Percentiles rank a stretch among this genome's conserved stretches.
phyloP scores from a whole-genome alignment of 2,888 invertebrate genomes.

The Philhelius pedissequus region DNA sequence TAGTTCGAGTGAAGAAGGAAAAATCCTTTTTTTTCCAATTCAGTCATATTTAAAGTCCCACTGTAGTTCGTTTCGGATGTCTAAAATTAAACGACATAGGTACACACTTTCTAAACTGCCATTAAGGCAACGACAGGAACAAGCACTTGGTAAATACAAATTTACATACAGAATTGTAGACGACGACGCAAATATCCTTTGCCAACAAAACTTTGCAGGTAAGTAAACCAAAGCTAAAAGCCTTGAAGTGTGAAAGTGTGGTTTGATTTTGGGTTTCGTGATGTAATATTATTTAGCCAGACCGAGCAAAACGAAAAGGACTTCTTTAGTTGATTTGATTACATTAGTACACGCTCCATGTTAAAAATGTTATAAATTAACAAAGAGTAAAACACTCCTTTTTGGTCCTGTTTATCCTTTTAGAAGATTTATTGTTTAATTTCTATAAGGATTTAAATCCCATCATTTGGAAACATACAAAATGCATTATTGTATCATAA shows the following conservation, averaged over 20 bases:
- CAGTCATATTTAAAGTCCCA: not conserved
- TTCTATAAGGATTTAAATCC: slow-evolving; percentile 10
- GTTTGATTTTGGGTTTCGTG: slow-evolving; percentile 57
- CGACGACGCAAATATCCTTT: not conserved
- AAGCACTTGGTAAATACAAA: not conserved
- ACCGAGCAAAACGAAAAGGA: not conserved
- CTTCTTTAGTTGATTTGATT: slow-evolving; percentile 10
- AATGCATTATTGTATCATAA: slow-evolving; percentile 31
- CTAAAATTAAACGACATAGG: not conserved
- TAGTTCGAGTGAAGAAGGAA: not conserved
- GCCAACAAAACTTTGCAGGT: not conserved
- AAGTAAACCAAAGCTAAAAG: not conserved
- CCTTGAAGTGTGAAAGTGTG: slow-evolving; percentile 42
- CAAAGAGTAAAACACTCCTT: not conserved
- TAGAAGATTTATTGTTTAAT: not conserved
- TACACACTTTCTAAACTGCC: not conserved
- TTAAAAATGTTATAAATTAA: not conserved
- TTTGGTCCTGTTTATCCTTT: not conserved
- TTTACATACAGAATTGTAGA: not conserved
- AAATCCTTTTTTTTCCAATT: not conserved
- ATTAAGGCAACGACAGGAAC: not conserved
- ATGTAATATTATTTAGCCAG: not conserved
- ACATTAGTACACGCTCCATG: not conserved
- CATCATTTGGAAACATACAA: slow-evolving; percentile 16
- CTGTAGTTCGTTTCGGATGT: not conserved